phyloP scores from a whole-genome alignment of 2,797 vertebrate species.

The Propithecus deckenii region DNA sequence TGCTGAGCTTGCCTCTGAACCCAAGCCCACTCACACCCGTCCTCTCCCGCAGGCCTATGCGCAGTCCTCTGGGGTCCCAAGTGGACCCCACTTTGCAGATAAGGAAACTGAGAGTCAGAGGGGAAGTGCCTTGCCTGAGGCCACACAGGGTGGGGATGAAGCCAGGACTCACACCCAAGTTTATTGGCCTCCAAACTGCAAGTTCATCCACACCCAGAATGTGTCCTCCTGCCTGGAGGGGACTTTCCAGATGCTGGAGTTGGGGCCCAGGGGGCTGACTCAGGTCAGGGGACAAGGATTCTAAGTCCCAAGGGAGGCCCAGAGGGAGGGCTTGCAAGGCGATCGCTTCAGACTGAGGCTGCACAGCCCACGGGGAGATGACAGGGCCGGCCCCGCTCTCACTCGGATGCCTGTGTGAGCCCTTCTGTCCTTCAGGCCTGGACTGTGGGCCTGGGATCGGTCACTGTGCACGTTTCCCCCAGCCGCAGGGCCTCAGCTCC shows the following conservation, averaged over 20 bases:
- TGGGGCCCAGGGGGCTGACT: background rate
- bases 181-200: background rate
- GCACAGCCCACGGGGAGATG: background rate
- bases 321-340: background rate
- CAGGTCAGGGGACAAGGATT: background rate
- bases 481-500: background rate
- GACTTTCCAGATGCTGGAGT: background rate
- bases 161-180: background rate
- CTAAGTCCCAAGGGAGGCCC: background rate
- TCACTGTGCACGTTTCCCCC: background rate
- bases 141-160: background rate
- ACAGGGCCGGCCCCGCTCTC: background rate
- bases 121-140: no score
- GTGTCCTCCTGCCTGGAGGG: background rate
- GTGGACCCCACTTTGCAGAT: background rate
- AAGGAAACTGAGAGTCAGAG: background rate
- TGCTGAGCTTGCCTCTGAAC: background rate
- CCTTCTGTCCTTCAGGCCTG: background rate
- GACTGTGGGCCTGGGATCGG: background rate
- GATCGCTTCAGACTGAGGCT: background rate
- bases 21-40: background rate
- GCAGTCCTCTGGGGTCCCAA: background rate
- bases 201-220: background rate
- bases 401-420: background rate
- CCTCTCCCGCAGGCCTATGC: background rate